A percentile compares a stretch with the other conserved stretches of the same genome.
Evolutionary conservation across 2,797 vertebrate species (phyloP).

Genomic region (Sternotherus odoratus): DNA sequence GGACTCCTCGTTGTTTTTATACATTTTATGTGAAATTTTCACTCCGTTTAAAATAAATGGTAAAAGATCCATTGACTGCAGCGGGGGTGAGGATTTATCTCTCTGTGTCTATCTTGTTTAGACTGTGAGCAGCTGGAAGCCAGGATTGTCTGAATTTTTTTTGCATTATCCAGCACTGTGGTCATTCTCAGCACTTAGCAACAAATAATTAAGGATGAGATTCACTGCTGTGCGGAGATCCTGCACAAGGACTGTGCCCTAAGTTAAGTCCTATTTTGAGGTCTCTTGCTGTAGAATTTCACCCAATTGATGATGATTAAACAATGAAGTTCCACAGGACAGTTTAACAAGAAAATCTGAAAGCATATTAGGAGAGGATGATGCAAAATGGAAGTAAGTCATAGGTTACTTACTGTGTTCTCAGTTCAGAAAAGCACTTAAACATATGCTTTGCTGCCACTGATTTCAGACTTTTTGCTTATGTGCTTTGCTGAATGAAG

Average conservation of each 20-base stretch:
- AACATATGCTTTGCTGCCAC: neutral
- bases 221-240: too few relatives aligned
- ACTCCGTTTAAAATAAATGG: neutral
- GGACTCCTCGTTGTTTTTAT: too few relatives aligned
- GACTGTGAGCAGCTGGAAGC: neutral
- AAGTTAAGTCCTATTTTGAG: neutral
- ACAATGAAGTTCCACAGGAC: neutral
- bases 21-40: neutral
- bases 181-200: too few relatives aligned
- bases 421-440: neutral
- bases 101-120: neutral
- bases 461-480: neutral
- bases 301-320: neutral
- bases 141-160: too few relatives aligned
- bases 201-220: neutral
- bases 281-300: neutral
- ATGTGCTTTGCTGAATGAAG: conserved; percentile 58
- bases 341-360: neutral
- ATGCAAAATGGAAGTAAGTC: neutral
- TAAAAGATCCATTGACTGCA: neutral
- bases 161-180: neutral
- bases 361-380: neutral
- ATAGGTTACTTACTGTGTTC: neutral
- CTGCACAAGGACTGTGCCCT: neutral
- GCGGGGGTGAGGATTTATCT: rapidly evolving